Conservation (phyloP, 2,113 vertebrate species). For the Gopherus flavomarginatus region DNA sequence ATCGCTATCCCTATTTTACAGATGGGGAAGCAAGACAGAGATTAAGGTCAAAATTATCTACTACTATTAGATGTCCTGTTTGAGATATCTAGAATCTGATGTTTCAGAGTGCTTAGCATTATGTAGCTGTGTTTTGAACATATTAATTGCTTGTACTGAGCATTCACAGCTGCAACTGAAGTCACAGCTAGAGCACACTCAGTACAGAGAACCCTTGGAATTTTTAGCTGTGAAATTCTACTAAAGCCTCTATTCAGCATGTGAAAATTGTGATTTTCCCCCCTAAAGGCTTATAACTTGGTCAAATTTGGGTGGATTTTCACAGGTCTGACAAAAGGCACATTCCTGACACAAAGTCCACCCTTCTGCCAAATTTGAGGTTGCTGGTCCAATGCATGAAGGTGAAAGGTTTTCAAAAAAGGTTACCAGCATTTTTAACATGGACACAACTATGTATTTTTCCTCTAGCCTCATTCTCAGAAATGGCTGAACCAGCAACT, state of each 20-base stretch:
- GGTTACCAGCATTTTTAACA: neutral
- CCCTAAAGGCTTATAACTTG: neutral
- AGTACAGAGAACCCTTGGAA: neutral
- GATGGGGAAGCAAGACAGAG: neutral
- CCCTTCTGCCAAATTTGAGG: neutral
- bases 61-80: neutral
- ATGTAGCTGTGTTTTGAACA: neutral
- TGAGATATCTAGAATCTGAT: fast-evolving
- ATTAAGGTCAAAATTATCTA: neutral
- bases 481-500: neutral
- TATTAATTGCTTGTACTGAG: fast-evolving
- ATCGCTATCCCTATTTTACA: neutral
- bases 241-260: neutral
- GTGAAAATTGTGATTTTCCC: neutral
- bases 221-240: neutral
- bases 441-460: neutral
- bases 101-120: neutral
- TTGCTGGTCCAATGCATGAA: neutral
- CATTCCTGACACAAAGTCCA: neutral
- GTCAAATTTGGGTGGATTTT: neutral
- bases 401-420: neutral
- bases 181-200: neutral
- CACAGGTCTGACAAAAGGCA: neutral
- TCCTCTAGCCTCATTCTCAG: neutral
- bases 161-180: too few species aligned